Evolutionary conservation across 1,140 invertebrate genomes (phyloP), one percentile per base, ranked within the genome.

Genomic region (Rhizoglyphus robini): DNA sequence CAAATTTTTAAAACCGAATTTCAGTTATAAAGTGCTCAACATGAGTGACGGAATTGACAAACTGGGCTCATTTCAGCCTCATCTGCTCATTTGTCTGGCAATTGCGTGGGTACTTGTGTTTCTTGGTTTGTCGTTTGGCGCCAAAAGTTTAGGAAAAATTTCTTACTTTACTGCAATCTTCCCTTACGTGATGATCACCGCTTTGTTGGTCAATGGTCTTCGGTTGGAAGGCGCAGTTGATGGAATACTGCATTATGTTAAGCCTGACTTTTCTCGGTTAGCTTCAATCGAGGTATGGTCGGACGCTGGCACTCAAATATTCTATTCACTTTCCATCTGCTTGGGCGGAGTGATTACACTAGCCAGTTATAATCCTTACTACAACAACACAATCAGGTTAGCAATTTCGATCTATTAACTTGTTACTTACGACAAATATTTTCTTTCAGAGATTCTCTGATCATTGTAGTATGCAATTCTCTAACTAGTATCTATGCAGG

Each of bases 91-190:
- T 0, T 77, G 75, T 69, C 70, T 80, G 1, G 68, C 78, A 13
- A 65, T 77, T 0, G 73, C 74, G 27, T 80, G 78, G 78, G 47
- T 74, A 15, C 74, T 79, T 64, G 73, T 78, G 13, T 77, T 77
- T 67, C 65, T 78, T 13, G 79, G 75, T 63, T 69, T 80, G 1
- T 68, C 75, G 59, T 75, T 73, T 72, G 78, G 79, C 46, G 76
- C 78, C 54, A 76, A 77, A 70, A 74, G 75, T 8, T 74, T 77
- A 4, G 78, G 78, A 64, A 32, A 73, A 69, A 68, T 75, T 13
- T 81, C 86, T 1, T 91, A 90, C 73, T 89, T 91, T 73, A 81
- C 89, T 0, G 88, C 88, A 0, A 73, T 90, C 0, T 92, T 92
- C 72, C 88, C 88, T 0, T 92, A 75, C 49, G 69, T 75, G 18